Percentiles rank a stretch among this genome's conserved stretches.
Conservation (phyloP, 2,113 vertebrate species). For the Hyaena hyaena region DNA sequence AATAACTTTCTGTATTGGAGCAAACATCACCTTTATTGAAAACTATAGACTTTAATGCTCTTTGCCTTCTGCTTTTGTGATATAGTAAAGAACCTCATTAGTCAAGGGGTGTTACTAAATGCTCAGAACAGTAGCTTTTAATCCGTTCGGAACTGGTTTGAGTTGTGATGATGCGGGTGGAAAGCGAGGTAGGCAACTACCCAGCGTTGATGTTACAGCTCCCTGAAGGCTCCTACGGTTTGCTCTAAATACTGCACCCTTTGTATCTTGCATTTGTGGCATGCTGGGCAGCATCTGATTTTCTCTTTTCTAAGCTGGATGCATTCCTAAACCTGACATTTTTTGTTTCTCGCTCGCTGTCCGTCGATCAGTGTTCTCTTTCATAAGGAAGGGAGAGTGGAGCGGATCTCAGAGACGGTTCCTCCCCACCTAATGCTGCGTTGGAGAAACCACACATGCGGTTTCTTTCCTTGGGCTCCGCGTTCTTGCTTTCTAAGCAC, state of each 20-base stretch:
- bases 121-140: neutral
- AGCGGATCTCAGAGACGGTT: neutral
- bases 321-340: neutral
- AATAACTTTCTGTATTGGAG: neutral
- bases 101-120: neutral
- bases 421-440: neutral
- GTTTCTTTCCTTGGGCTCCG: neutral
- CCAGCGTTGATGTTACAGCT: rapidly evolving
- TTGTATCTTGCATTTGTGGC: neutral
- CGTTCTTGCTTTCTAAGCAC: neutral
- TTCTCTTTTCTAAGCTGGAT: neutral
- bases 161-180: neutral
- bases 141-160: neutral
- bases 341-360: neutral
- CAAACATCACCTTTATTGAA: neutral
- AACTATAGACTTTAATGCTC: neutral
- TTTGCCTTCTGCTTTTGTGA: neutral
- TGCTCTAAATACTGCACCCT: rapidly evolving
- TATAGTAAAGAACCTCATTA: neutral
- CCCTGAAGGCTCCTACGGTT: rapidly evolving
- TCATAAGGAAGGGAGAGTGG: neutral
- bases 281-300: neutral
- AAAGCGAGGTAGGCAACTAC: too few relatives aligned
- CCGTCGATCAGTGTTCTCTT: neutral
- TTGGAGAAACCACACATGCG: rapidly evolving